A percentile compares a stretch with the other conserved stretches of the same genome.
These are phyloP conservation scores for Leptopilina boulardi DNA, from an alignment of 1,140 invertebrate genomes.

Conservation along the genomic window DNA sequence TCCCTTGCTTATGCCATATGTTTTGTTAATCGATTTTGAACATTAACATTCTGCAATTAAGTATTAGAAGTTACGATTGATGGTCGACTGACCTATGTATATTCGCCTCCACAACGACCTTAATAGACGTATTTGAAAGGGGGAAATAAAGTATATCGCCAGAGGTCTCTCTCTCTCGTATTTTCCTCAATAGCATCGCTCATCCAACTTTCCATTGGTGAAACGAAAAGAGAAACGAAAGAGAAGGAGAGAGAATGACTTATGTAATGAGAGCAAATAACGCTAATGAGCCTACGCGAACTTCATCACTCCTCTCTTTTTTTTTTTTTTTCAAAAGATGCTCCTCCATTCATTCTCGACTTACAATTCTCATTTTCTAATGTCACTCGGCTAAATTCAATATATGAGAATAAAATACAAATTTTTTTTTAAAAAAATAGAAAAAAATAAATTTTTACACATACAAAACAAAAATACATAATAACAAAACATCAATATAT, in stretches of 20 bases:
- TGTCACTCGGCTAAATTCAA: neutral
- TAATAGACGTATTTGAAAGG: slow-evolving; percentile 12
- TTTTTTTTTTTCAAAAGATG: slow-evolving; percentile 49
- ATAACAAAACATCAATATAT: too few species aligned
- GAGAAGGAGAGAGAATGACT: slow-evolving; percentile 59
- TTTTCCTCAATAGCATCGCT: neutral
- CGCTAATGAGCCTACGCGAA: slow-evolving; percentile 73
- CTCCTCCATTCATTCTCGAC: slow-evolving; percentile 43
- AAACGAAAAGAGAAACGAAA: slow-evolving; percentile 41
- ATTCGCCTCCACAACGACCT: neutral
- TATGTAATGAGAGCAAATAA: slow-evolving; percentile 75
- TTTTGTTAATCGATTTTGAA: slow-evolving; percentile 43
- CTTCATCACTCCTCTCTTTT: slow-evolving; percentile 53
- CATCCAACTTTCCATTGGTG: neutral
- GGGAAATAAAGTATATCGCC: neutral
- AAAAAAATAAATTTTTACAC: too few species aligned
- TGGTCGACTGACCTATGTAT: neutral
- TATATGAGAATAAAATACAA: slow-evolving; percentile 6
- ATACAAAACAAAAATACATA: too few species aligned
- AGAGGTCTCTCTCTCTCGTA: slow-evolving; percentile 15
- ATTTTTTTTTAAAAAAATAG: too few species aligned
- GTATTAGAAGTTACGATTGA: neutral
- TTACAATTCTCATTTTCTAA: slow-evolving; percentile 1
- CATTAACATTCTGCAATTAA: slow-evolving; percentile 7
- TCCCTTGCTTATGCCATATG: slow-evolving; percentile 38